Evolutionary conservation across 2,888 invertebrate genomes (phyloP).

Genomic region (Pammene fasciana): DNA sequence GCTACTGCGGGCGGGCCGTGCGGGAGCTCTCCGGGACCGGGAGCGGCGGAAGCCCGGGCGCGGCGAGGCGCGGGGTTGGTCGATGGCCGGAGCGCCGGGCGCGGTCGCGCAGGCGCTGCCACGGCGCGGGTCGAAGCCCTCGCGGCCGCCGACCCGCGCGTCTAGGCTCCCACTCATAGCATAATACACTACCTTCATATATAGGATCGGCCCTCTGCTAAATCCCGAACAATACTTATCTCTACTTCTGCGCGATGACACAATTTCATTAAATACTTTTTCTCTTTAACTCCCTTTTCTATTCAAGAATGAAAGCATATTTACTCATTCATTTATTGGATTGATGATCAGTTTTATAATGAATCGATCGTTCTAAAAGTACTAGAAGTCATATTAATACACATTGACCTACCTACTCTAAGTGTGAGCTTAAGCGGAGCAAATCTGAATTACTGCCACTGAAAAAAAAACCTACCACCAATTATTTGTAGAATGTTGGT

Average conservation of each 20-base stretch:
- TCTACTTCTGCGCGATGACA: conserved; percentile 3
- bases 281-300: too few species aligned
- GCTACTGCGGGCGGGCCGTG: conserved; percentile 18
- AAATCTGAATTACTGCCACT: too few species aligned
- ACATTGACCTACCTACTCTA: too few species aligned
- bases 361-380: too few species aligned
- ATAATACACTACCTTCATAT: conserved; percentile 48
- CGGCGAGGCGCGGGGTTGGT: conserved; percentile 58
- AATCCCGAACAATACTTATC: conserved; percentile 23
- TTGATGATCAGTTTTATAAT: too few species aligned
- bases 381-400: too few species aligned
- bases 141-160: conserved; percentile 76
- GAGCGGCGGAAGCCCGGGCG: conserved; percentile 28
- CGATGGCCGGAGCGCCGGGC: conserved; percentile 60
- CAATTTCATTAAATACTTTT: background rate
- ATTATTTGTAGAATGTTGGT: too few species aligned
- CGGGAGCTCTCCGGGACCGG: conserved; percentile 28
- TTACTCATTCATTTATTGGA: too few species aligned
- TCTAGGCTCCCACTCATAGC: conserved; percentile 63
- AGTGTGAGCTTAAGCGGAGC: too few species aligned
- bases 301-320: too few species aligned
- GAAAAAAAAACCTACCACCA: too few species aligned
- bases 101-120: conserved; percentile 75
- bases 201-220: conserved; percentile 13
- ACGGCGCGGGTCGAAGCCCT: conserved; percentile 73